Evolutionary conservation across 2,888 invertebrate species (phyloP).

Genomic region (Folsomia candida): DNA sequence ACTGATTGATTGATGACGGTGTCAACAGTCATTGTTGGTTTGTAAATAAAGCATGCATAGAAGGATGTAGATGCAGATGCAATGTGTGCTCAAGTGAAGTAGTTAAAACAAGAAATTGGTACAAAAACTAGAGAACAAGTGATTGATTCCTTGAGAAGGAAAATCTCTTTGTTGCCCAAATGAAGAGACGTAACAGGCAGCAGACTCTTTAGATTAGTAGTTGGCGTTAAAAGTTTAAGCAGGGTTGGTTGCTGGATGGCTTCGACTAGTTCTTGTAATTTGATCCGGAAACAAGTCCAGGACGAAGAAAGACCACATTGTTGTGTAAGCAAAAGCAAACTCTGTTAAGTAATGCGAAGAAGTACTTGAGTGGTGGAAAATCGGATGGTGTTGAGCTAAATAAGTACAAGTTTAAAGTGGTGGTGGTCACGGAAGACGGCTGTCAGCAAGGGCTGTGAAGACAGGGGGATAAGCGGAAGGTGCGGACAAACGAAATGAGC

Average conservation of each 20-base stretch:
- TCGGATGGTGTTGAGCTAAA: background rate
- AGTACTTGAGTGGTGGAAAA: background rate
- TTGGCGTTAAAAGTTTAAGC: no score
- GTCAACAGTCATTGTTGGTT: slow-evolving; percentile 1
- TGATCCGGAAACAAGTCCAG: slow-evolving; percentile 1
- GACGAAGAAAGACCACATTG: no score
- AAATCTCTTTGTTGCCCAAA: slow-evolving; percentile 3
- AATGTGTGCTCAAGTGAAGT: background rate
- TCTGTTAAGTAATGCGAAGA: slow-evolving; percentile 10
- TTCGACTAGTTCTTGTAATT: slow-evolving; percentile 10
- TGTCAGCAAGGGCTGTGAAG: background rate
- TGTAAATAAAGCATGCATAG: background rate
- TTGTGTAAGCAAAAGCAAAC: slow-evolving; percentile 2
- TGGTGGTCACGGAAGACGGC: background rate
- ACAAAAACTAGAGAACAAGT: background rate
- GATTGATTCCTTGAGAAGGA: background rate
- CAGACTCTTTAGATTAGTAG: no score
- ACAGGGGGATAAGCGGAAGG: background rate
- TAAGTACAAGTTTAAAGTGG: background rate
- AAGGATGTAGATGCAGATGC: no score
- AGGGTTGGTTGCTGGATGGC: no score
- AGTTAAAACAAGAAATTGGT: background rate
- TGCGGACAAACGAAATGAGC: slow-evolving; percentile 15
- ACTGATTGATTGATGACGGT: background rate
- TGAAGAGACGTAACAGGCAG: background rate